phyloP scores from a whole-genome alignment of 2,888 invertebrate species.

The Drosophila picticornis region DNA sequence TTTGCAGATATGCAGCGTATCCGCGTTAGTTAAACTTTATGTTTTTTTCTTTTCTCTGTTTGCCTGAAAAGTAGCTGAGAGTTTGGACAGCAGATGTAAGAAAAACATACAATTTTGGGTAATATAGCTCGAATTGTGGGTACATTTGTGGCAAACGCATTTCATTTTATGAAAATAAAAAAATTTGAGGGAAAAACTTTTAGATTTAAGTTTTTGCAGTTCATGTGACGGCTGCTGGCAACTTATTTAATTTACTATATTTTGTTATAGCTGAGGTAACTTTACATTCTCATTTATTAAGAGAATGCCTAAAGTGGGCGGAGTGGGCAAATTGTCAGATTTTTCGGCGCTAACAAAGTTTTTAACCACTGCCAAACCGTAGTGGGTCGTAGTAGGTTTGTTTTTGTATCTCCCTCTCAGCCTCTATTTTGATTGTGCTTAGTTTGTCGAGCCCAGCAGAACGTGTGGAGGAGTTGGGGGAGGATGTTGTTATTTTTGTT shows the following conservation, averaged over 20 bases:
- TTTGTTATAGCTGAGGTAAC: constrained; percentile 26
- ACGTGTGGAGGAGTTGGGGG: constrained; percentile 18
- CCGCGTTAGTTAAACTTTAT: constrained; percentile 21
- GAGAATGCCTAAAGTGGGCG: constrained; percentile 71
- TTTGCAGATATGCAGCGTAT: constrained; percentile 14
- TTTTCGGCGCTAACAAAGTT: constrained; percentile 36
- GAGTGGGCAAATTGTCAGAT: constrained; percentile 67
- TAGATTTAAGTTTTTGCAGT: constrained; percentile 56
- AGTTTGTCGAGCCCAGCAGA: constrained; percentile 20
- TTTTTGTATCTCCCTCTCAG: neutral
- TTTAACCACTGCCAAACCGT: constrained; percentile 32
- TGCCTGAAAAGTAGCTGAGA: constrained; percentile 25
- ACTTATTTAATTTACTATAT: constrained; percentile 53
- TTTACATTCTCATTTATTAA: constrained; percentile 62
- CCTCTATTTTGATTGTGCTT: constrained; percentile 47
- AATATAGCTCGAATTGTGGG: constrained; percentile 40
- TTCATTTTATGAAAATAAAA: constrained; percentile 36
- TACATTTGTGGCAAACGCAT: constrained; percentile 29
- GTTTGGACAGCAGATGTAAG: constrained; percentile 45
- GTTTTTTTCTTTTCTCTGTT: no score
- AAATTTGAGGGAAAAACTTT: constrained; percentile 54
- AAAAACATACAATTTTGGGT: constrained; percentile 19
- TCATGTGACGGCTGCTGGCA: constrained; percentile 63
- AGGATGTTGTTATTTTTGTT: constrained; percentile 23
- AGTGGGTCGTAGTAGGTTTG: neutral